Conservation (phyloP, 1,140 invertebrate species). For the Melanaphis sacchari region DNA sequence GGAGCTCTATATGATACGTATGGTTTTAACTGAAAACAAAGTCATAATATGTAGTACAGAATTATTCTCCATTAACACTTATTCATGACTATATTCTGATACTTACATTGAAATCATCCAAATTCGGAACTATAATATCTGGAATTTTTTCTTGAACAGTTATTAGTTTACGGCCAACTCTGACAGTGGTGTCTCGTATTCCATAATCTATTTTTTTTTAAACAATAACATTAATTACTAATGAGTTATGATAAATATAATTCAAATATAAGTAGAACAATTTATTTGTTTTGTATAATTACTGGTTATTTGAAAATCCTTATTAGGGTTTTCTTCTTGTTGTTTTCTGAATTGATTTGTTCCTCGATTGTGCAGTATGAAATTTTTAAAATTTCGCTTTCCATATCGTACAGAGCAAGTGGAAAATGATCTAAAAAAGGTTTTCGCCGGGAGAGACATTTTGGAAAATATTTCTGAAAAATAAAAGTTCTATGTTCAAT, state of each 20-base stretch:
- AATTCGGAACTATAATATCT: conserved; percentile 89
- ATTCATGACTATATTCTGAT: background rate
- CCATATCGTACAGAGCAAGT: conserved; percentile 69
- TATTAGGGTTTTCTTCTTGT: conserved; percentile 68
- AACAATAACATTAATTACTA: background rate
- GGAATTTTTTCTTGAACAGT: conserved; percentile 88
- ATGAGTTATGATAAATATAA: background rate
- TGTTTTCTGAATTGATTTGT: conserved; percentile 71
- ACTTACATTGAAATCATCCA: conserved; percentile 74
- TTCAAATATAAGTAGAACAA: background rate
- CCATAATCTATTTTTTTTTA: conserved; percentile 68
- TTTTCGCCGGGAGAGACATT: background rate
- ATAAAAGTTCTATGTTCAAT: background rate
- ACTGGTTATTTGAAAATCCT: conserved; percentile 71
- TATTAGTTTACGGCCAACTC: conserved; percentile 68
- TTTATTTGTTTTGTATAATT: conserved; percentile 60
- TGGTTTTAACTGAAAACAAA: conserved; percentile 58
- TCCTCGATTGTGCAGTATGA: conserved; percentile 76
- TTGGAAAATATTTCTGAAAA: background rate
- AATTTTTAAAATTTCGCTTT: conserved; percentile 83
- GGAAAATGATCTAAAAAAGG: conserved; percentile 64
- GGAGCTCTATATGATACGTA: conserved; percentile 63
- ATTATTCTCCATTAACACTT: background rate
- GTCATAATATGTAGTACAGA: background rate
- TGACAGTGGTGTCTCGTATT: conserved; percentile 70